Conservation (phyloP, 1,140 invertebrate species). For the Mya arenaria region DNA sequence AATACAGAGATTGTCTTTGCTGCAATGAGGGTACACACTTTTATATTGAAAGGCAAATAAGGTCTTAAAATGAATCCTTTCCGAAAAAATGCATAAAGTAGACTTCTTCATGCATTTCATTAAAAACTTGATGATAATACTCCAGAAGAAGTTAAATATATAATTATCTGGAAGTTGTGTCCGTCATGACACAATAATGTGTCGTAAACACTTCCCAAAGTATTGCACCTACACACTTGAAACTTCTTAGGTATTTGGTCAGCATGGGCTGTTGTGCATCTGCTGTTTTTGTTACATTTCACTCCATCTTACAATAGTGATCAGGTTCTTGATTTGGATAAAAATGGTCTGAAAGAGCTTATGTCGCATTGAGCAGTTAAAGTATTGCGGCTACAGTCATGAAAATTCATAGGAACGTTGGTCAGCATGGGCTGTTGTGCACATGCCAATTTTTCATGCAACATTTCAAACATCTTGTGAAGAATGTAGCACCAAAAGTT, state of each 20-base stretch:
- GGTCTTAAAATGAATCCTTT: not conserved
- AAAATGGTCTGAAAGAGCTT: too few species aligned
- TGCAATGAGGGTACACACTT: not conserved
- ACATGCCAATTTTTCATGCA: too few species aligned
- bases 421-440: too few species aligned
- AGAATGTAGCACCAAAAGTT: not conserved
- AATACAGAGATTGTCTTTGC: not conserved
- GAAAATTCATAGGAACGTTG: too few species aligned
- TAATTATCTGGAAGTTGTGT: not conserved
- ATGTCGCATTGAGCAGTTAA: too few species aligned
- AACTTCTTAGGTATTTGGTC: not conserved
- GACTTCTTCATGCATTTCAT: not conserved
- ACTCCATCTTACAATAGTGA: too few species aligned
- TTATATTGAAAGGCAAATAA: not conserved
- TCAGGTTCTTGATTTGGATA: too few species aligned
- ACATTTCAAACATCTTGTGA: too few species aligned
- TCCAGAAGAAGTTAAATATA: too few species aligned
- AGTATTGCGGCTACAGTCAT: too few species aligned
- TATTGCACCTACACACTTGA: not conserved
- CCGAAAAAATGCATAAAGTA: not conserved
- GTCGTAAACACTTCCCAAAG: not conserved
- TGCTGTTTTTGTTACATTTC: not conserved
- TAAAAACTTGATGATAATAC: not conserved
- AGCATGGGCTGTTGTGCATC: not conserved
- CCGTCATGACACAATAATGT: not conserved